Evolutionary conservation across 2,888 invertebrate genomes (phyloP).

Genomic region (Hetaerina titia): DNA sequence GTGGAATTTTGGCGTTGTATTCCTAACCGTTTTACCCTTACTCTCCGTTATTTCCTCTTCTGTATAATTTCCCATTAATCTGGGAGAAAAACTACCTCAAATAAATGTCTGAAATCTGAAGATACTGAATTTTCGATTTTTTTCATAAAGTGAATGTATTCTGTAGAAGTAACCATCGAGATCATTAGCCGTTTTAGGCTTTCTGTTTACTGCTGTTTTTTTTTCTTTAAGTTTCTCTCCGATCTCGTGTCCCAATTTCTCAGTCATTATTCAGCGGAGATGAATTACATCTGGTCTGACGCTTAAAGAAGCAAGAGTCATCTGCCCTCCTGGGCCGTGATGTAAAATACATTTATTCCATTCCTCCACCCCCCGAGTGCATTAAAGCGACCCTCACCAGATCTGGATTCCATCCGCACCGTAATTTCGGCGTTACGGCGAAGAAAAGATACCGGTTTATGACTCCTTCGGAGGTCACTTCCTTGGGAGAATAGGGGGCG

Average conservation of each 20-base stretch:
- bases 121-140: not conserved
- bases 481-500: not conserved
- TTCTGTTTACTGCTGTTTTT: too few species aligned
- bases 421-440: not conserved
- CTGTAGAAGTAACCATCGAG: not conserved
- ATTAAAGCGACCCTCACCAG: not conserved
- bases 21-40: too few species aligned
- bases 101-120: not conserved
- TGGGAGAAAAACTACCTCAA: not conserved
- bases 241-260: not conserved
- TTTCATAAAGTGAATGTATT: not conserved
- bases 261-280: not conserved
- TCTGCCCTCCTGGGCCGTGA: not conserved
- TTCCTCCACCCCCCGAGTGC: not conserved
- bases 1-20: too few species aligned
- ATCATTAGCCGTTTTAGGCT: not conserved
- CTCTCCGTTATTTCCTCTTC: too few species aligned
- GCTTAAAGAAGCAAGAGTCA: not conserved
- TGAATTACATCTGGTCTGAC: not conserved
- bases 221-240: not conserved
- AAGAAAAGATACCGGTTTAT: constrained; percentile 4
- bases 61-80: not conserved
- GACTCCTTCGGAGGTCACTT: not conserved
- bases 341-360: not conserved
- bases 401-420: not conserved